Conservation (phyloP, 1,140 invertebrate species). For the Dreissena rostriformis region DNA sequence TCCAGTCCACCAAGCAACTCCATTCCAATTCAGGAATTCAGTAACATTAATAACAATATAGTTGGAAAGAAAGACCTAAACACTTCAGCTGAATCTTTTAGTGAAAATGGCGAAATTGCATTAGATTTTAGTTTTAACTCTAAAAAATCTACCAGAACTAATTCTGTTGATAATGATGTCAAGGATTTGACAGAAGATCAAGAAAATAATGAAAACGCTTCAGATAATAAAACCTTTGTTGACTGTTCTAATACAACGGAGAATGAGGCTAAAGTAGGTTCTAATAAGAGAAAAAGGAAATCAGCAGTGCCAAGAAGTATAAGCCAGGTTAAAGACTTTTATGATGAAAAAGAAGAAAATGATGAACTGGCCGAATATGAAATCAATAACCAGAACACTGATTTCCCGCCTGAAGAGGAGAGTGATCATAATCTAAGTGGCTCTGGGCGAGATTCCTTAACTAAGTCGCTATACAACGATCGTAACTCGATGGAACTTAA, state of each 20-base stretch:
- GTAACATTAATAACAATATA: conserved; percentile 42
- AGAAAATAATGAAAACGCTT: background rate
- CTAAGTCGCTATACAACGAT: conserved; percentile 19
- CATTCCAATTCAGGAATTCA: background rate
- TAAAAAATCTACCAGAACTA: background rate
- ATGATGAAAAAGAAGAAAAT: conserved; percentile 61
- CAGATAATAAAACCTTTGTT: background rate
- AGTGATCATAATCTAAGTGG: conserved; percentile 41
- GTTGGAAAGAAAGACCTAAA: conserved; percentile 50
- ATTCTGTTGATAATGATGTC: background rate
- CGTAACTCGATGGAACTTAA: background rate
- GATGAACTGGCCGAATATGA: conserved; percentile 70
- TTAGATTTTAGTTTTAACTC: conserved; percentile 25
- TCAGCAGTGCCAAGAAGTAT: conserved; percentile 66
- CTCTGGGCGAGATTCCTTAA: conserved; percentile 16
- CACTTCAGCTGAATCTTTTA: background rate
- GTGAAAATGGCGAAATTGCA: background rate
- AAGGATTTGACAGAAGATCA: conserved; percentile 4
- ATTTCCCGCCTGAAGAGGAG: conserved; percentile 65
- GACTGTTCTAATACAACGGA: background rate
- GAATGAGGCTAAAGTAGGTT: background rate
- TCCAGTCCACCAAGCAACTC: background rate
- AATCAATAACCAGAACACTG: conserved; percentile 71
- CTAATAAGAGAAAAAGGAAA: conserved; percentile 65
- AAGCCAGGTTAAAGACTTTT: conserved; percentile 60